Base-by-base conservation (phyloP, 92 coral and sea anemone genomes). In the Siderastrea siderea region DNA sequence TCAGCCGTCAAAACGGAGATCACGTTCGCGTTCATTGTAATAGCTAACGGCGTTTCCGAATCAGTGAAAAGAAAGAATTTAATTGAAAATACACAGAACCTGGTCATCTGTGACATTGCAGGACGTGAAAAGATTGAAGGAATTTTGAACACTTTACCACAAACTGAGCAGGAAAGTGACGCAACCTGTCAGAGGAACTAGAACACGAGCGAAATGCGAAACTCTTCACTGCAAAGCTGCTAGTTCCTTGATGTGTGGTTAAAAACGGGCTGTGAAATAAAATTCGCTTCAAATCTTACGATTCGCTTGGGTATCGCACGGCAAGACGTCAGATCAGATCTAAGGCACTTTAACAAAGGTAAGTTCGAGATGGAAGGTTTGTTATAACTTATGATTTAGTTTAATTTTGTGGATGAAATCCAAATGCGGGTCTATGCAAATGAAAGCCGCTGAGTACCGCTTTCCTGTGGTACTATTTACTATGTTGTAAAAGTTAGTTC, bases 121-220 rank as follows among this genome's bases (percentile, higher is more conserved):
- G 58, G 66, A 82, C 69, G 86, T 82, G 86, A 71, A 46, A 61
- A 8, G 86, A 82, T 82, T 67, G 48, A 67, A 52, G 38, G 77
- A 82, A 69, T 82, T 82, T 70, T 12, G 47, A 47, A 71, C 49
- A n/a, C 8, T 38, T 82, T 46, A 82, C 86, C 86, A 58, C 86
- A 70, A 82, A 70, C 38, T 70, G 86, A 49, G 78, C 65, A 57
- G 53, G 14, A n/a, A 80, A 16, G 82, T 16, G 47, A 54, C 55
- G 68, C 51, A 74, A 63, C 78, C 19, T 74, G 62, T 51, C 2
- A 19, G 19, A 26, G 78, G 63, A 74, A 74, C 75, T n/a, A 12
- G 14, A 26, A 26, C 38, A 26, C 38, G 38, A 3, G 17, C 19
- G 61, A 52, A 53, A 74, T 3, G 47, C 62, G 8, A 52, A 3